These are phyloP conservation scores for Meteorus sp. DNA, from an alignment of 1,140 invertebrate genomes.

Conservation along the genomic window DNA sequence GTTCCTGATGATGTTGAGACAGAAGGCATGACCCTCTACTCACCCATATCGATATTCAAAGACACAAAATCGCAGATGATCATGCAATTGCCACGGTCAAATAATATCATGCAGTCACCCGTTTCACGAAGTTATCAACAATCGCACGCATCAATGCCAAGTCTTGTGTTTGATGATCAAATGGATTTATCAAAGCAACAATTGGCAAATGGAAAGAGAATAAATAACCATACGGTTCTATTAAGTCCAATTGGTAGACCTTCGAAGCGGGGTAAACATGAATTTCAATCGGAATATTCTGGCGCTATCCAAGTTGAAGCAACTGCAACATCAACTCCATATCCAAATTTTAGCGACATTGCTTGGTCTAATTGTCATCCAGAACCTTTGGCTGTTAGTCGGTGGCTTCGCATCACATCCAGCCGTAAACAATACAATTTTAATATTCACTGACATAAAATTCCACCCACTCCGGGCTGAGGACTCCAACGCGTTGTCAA, in stretches of 20 bases:
- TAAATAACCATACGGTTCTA: slow-evolving; percentile 36
- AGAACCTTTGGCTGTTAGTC: slow-evolving; percentile 53
- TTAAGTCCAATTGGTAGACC: slow-evolving; percentile 35
- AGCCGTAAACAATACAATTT: slow-evolving; percentile 58
- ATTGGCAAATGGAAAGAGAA: slow-evolving; percentile 46
- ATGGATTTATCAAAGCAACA: slow-evolving; percentile 26
- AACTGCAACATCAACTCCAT: slow-evolving; percentile 46
- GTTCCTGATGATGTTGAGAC: slow-evolving; percentile 43
- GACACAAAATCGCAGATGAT: slow-evolving; percentile 43
- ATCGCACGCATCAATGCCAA: slow-evolving; percentile 37
- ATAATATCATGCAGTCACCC: slow-evolving; percentile 35
- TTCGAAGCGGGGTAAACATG: slow-evolving; percentile 42
- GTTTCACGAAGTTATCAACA: slow-evolving; percentile 35
- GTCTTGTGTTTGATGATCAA: slow-evolving; percentile 39
- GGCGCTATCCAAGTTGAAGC: slow-evolving; percentile 52
- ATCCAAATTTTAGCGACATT: slow-evolving; percentile 52
- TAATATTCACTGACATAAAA: slow-evolving; percentile 60
- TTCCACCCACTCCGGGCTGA: slow-evolving; percentile 58
- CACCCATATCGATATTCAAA: slow-evolving; percentile 40
- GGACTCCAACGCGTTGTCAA: slow-evolving; percentile 34
- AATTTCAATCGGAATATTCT: slow-evolving; percentile 42
- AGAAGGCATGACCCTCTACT: slow-evolving; percentile 38
- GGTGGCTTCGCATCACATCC: slow-evolving; percentile 56
- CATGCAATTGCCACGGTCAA: slow-evolving; percentile 40
- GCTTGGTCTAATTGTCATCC: slow-evolving; percentile 56